These are phyloP conservation scores for Cataglyphis livida DNA, from an alignment of 2,888 invertebrate genomes.

Conservation along the genomic window DNA sequence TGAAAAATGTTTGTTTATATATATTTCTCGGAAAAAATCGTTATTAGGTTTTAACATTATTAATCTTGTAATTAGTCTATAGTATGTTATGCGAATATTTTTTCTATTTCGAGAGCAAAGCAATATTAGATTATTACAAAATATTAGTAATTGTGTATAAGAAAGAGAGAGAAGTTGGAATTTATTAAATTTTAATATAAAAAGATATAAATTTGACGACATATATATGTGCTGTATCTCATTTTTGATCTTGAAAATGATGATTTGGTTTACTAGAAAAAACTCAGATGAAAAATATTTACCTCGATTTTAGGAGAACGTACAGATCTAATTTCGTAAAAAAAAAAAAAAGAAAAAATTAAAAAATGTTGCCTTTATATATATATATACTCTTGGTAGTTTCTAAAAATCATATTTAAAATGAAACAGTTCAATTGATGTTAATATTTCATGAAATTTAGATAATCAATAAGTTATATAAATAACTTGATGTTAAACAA, in stretches of 20 bases:
- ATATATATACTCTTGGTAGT: conserved; percentile 72
- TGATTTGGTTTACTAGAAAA: conserved; percentile 41
- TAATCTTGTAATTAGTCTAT: conserved; percentile 73
- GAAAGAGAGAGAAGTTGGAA: conserved; percentile 23
- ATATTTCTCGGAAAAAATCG: conserved; percentile 62
- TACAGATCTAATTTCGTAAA: conserved; percentile 62
- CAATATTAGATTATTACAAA: conserved; percentile 53
- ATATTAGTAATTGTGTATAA: conserved; percentile 50
- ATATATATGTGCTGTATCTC: conserved; percentile 44
- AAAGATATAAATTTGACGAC: conserved; percentile 47
- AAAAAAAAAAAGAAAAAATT: conserved; percentile 53
- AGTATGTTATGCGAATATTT: conserved; percentile 63
- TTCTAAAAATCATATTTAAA: conserved; percentile 59
- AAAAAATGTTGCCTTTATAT: conserved; percentile 75
- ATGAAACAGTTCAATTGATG: conserved; percentile 49
- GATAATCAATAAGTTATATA: conserved; percentile 34
- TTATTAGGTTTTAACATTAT: conserved; percentile 69
- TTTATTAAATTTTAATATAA: conserved; percentile 63
- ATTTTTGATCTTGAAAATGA: conserved; percentile 62
- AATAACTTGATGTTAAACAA: conserved; percentile 62
- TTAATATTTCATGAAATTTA: conserved; percentile 48
- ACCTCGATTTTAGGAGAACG: conserved; percentile 61
- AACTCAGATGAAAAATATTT: conserved; percentile 60
- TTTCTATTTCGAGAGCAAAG: conserved; percentile 54
- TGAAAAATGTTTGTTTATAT: conserved; percentile 56